Conservation (phyloP, 1,140 invertebrate species). For the Ladona fulva region DNA sequence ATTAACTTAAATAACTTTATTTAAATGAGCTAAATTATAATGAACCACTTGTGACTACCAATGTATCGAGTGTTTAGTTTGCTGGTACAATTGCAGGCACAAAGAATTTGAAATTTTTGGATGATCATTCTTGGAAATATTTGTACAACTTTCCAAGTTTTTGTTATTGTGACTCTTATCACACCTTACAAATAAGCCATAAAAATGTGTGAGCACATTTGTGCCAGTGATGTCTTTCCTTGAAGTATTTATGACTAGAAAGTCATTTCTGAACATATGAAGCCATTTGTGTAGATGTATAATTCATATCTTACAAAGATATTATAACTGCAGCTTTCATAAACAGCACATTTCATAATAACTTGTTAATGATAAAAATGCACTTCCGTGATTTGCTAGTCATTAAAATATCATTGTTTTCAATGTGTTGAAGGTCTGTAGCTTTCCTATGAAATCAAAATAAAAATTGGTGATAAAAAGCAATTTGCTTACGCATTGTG, state of each 20-base stretch:
- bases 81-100: not conserved
- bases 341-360: not conserved
- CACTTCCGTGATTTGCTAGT: not conserved
- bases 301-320: not conserved
- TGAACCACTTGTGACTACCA: not conserved
- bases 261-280: not conserved
- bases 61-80: not conserved
- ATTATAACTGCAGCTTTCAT: not conserved
- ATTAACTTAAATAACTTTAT: not conserved
- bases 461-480: not conserved
- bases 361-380: not conserved
- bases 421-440: not conserved
- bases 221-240: too few relatives aligned
- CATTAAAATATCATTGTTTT: not conserved
- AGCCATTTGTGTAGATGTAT: not conserved
- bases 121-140: not conserved
- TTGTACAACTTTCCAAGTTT: not conserved
- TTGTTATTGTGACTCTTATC: too few relatives aligned
- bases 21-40: not conserved
- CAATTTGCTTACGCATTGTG: not conserved
- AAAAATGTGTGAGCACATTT: too few relatives aligned
- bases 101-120: not conserved
- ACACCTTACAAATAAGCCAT: too few relatives aligned
- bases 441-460: constrained; percentile 7
- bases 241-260: too few relatives aligned